A percentile compares a stretch with the other conserved stretches of the same genome.
Conservation (phyloP, 1,140 invertebrate genomes). For the Contarinia nasturtii region DNA sequence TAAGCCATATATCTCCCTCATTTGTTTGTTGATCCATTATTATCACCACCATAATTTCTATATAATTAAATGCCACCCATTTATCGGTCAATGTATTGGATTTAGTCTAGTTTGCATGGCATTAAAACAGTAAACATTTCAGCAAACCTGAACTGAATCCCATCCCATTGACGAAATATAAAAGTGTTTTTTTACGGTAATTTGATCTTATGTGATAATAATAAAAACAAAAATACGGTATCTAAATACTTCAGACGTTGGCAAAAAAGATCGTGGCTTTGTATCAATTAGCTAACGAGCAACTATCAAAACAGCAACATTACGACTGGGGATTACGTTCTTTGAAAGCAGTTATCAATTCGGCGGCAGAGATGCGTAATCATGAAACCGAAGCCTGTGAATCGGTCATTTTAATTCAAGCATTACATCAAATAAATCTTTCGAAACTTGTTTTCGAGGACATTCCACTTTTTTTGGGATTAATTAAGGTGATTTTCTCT, state of each 20-base stretch:
- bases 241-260: slow-evolving; percentile 40
- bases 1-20: slow-evolving; percentile 17
- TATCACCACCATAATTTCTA: too few species aligned
- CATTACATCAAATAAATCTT: slow-evolving; percentile 75
- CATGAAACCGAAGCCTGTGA: slow-evolving; percentile 56
- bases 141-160: too few species aligned
- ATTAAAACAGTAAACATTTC: too few species aligned
- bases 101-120: too few species aligned
- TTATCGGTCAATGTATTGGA: too few species aligned
- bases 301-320: slow-evolving; percentile 79
- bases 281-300: slow-evolving; percentile 65
- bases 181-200: too few species aligned
- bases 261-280: slow-evolving; percentile 87
- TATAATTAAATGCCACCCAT: too few species aligned
- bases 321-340: slow-evolving; percentile 87
- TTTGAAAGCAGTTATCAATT: slow-evolving; percentile 69
- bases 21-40: neutral
- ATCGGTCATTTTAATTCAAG: slow-evolving; percentile 71
- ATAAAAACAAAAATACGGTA: too few species aligned
- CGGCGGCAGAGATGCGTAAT: slow-evolving; percentile 71
- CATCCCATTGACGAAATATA: too few species aligned
- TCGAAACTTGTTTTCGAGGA: slow-evolving; percentile 85
- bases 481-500: slow-evolving; percentile 35
- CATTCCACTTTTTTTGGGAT: slow-evolving; percentile 68
- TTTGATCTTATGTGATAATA: too few species aligned